A percentile compares a stretch with the other conserved stretches of the same genome.
phyloP scores from a whole-genome alignment of 2,797 vertebrate genomes.

The Uromys caudimaculatus region DNA sequence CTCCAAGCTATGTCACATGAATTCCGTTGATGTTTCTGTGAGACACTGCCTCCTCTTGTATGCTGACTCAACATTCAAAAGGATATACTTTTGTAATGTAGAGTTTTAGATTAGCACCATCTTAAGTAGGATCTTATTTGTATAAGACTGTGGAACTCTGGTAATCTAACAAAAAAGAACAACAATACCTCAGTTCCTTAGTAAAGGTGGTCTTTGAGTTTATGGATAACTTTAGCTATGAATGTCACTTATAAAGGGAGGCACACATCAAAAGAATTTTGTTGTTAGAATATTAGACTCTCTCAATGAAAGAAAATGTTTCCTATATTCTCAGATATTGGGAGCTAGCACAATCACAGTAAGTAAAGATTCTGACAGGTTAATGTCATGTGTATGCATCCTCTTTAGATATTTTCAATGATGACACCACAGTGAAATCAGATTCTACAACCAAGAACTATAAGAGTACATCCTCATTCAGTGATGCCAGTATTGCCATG shows the following conservation, averaged over 20 bases:
- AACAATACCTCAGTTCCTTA: background rate
- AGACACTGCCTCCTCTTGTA: background rate
- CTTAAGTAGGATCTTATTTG: background rate
- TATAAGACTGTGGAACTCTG: background rate
- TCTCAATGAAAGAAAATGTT: no score
- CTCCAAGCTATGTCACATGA: background rate
- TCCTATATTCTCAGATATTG: background rate
- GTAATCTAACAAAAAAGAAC: background rate
- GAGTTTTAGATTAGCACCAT: background rate
- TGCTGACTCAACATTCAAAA: background rate
- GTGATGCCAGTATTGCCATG: background rate
- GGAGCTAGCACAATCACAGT: background rate
- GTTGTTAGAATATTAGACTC: no score
- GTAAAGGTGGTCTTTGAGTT: background rate
- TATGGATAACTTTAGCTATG: background rate
- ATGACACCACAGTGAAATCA: background rate
- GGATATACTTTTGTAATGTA: background rate
- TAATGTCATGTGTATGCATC: background rate
- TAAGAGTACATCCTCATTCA: background rate
- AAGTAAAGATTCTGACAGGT: background rate
- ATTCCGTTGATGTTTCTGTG: background rate
- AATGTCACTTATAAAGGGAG: background rate
- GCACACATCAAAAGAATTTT: background rate
- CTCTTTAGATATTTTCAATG: background rate
- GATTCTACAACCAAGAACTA: background rate